phyloP scores from a whole-genome alignment of 2,888 invertebrate genomes.

The Pammene aurita region DNA sequence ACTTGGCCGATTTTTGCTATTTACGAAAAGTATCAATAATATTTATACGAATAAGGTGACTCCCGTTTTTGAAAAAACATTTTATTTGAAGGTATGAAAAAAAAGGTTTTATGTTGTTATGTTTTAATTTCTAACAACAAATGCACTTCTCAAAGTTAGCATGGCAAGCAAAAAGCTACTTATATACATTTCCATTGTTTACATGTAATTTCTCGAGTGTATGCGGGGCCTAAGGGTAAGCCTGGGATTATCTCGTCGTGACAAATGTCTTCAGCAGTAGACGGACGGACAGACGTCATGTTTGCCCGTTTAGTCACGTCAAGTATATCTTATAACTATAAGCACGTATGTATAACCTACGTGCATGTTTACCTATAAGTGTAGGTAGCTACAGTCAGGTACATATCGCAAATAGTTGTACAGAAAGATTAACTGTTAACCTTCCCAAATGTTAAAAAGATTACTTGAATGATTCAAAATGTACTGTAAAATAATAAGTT shows the following conservation, averaged over 20 bases:
- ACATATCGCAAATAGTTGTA: no score
- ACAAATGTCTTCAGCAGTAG: slow-evolving; percentile 48
- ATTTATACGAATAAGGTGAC: no score
- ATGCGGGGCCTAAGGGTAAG: slow-evolving; percentile 52
- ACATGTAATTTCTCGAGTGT: slow-evolving; percentile 43
- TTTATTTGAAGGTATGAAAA: no score
- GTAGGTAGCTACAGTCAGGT: no score
- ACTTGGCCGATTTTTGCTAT: no score
- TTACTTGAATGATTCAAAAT: no score
- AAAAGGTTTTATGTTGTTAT: not conserved
- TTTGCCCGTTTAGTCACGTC: slow-evolving; percentile 3
- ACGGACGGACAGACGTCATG: slow-evolving; percentile 40
- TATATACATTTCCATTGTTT: slow-evolving; percentile 10
- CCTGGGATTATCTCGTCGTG: slow-evolving; percentile 53
- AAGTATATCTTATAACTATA: not conserved
- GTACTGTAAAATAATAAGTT: no score
- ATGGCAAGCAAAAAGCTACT: not conserved
- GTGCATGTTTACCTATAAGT: no score
- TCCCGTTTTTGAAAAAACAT: no score
- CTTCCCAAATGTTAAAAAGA: no score
- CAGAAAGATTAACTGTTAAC: no score
- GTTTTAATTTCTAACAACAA: not conserved
- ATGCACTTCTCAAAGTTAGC: not conserved
- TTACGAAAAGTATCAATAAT: no score
- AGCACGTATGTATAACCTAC: not conserved